phyloP scores from a whole-genome alignment of 1,140 invertebrate species.

The Marisa cornuarietis region DNA sequence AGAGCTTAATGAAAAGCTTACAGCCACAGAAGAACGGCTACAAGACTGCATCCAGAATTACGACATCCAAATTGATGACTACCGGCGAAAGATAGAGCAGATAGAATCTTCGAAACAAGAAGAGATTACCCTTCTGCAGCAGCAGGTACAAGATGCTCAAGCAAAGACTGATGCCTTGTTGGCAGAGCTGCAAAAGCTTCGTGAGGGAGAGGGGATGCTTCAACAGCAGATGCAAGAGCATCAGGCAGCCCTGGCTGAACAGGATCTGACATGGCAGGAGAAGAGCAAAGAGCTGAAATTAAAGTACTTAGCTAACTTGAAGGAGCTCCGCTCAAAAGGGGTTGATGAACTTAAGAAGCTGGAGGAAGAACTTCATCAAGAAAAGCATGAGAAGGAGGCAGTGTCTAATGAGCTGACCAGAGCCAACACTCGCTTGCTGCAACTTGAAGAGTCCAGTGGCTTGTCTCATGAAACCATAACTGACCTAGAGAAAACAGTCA shows the following conservation, averaged over 20 bases:
- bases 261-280: constrained; percentile 50
- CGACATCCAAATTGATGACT: constrained; percentile 59
- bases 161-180: constrained; percentile 37
- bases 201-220: constrained; percentile 50
- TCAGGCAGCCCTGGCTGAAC: constrained; percentile 47
- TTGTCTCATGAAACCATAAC: constrained; percentile 43
- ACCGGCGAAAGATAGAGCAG: constrained; percentile 51
- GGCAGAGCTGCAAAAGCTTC: constrained; percentile 40
- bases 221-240: constrained; percentile 46
- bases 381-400: constrained; percentile 44
- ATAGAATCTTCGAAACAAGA: constrained; percentile 44
- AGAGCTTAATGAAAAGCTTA: constrained; percentile 52
- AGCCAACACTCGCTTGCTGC: constrained; percentile 55
- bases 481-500: constrained; percentile 49
- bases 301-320: constrained; percentile 52
- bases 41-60: constrained; percentile 56
- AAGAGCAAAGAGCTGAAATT: constrained; percentile 58
- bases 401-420: constrained; percentile 49
- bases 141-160: constrained; percentile 46
- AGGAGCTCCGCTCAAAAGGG: constrained; percentile 48
- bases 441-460: constrained; percentile 47
- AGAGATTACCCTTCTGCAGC: constrained; percentile 51
- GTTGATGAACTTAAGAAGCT: constrained; percentile 29
- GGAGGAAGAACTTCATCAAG: constrained; percentile 33
- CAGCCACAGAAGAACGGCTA: constrained; percentile 50